Evolutionary conservation across 2,797 vertebrate genomes (phyloP), one percentile per base, ranked within the genome.

Genomic region (Coranthus polyacanthus): DNA sequence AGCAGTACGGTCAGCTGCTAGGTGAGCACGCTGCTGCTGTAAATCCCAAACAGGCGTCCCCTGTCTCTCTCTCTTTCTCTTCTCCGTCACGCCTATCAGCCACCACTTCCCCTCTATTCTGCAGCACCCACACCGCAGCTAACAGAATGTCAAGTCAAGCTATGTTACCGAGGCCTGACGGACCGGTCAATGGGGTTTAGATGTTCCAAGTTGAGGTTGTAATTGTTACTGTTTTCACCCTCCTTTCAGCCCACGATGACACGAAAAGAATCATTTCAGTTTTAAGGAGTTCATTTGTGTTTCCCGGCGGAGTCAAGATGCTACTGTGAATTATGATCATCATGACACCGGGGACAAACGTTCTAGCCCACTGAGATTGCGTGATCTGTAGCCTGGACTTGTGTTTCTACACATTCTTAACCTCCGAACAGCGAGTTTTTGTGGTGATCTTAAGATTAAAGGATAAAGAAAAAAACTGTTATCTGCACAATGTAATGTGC

Each of bases 141-240:
- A 91, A 92, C 82, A 61, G 83, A 89, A 88, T 87, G 90, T 89
- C 89, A 90, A 86, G 89, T 85, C 88, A 75, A 85, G 83, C 84
- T 80, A 81, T 76, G 75, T 83, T 82, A 85, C 67, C 42, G 42
- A 78, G 50, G 79, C 77, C 83, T 90, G 87, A 91, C 86, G 81
- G 73, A 84, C 78, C 77, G 83, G 89, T 90, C 91, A 89, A 88
- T 86, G 85, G 69, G 72, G 67, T 83, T 79, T 78, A 73, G 76
- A 89, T 88, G 79, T 81, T 78, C 44, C 38, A 75, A 87, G 63
- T 78, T 85, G 70, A 74, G 70, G 71, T 71, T 80, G 68, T 83
- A 82, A 87, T 88, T 45, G 46, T 66, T 47, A 22, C 62, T 56
- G 78, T 89, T 88, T 88, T 73, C 81, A 15, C 34, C 63, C 64